Conservation (phyloP, 2,113 vertebrate species). For the Uropsilus gracilis region DNA sequence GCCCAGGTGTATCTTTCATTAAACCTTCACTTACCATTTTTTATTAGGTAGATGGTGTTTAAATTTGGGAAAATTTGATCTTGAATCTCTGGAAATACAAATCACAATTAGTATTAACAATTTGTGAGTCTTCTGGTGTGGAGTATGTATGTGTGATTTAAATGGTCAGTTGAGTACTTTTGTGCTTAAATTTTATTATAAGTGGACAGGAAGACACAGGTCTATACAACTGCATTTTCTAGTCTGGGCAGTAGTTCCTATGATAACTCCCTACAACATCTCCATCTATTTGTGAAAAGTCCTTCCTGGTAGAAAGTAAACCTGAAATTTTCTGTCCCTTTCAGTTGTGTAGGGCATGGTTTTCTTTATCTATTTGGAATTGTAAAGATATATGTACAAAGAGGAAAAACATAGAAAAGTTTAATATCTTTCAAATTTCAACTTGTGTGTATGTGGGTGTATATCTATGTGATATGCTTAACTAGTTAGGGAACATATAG, state of each 20-base stretch:
- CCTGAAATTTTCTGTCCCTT: not conserved
- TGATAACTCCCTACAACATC: not conserved
- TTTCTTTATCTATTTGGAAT: not conserved
- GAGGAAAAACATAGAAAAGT: not conserved
- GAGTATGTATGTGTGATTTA: not conserved
- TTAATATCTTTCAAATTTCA: not conserved
- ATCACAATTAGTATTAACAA: not conserved
- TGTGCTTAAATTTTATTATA: not conserved
- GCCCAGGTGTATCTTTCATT: not conserved
- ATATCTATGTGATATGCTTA: not conserved
- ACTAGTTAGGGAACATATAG: not conserved
- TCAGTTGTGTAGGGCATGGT: not conserved
- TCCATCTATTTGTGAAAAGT: not conserved
- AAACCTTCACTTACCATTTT: not conserved
- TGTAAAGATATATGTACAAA: not conserved
- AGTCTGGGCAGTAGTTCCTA: not conserved
- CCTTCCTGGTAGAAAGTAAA: not conserved
- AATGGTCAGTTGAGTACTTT: not conserved
- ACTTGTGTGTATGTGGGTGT: not conserved
- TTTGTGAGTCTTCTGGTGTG: not conserved
- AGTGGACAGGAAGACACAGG: not conserved
- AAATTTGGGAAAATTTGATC: not conserved
- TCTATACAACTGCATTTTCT: not conserved
- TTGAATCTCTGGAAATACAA: not conserved
- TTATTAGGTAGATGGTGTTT: not conserved